Evolutionary conservation across 2,113 vertebrate species (phyloP), one percentile per base, ranked within the genome.

Genomic region (Misgurnus anguillicaudatus): DNA sequence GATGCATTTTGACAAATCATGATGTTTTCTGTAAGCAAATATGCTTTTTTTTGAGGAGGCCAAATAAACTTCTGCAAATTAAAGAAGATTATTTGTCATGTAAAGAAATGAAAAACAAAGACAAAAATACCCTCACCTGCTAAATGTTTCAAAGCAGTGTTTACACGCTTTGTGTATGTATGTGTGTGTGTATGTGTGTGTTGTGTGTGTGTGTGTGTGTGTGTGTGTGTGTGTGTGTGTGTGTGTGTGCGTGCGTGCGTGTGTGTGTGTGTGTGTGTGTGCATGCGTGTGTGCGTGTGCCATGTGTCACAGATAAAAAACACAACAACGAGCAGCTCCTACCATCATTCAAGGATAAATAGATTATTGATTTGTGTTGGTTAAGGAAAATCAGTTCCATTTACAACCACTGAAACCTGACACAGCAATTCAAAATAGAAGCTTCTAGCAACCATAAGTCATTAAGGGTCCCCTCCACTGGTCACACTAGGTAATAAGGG

Each of bases 1-100:
- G 61, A 74, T 81, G 76, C 75, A 66, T 76, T 66, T 84, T 81
- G 53, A 79, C 60, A n/a, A 81, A 75, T 80, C 75, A 63, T 13
- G 19, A 79, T 61, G 36, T 55, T 78, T 81, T 78, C 62, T 75
- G 60, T 70, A 81, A 78, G 76, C 21, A 68, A 57, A 81, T 58
- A 84, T 78, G 64, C 45, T 62, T 36, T 61, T 67, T 65, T 39
- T 45, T 63, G 48, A 78, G 73, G 55, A 47, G 62, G 62, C 64
- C 66, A 75, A 48, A 36, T 45, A n/a, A 58, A 80, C 14, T 61
- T 9, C 71, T 77, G 10, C 21, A 53, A 24, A 68, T 36, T 61
- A 58, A 58, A 31, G 51, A 17, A 17, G 48, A 69, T 31, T 19
- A 21, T 74, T 57, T 74, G 19, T 62, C 9, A 17, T 68, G 10